A percentile compares a stretch with the other conserved stretches of the same genome.
phyloP scores from a whole-genome alignment of 2,888 invertebrate species.

The Lepidochitona cinerea region DNA sequence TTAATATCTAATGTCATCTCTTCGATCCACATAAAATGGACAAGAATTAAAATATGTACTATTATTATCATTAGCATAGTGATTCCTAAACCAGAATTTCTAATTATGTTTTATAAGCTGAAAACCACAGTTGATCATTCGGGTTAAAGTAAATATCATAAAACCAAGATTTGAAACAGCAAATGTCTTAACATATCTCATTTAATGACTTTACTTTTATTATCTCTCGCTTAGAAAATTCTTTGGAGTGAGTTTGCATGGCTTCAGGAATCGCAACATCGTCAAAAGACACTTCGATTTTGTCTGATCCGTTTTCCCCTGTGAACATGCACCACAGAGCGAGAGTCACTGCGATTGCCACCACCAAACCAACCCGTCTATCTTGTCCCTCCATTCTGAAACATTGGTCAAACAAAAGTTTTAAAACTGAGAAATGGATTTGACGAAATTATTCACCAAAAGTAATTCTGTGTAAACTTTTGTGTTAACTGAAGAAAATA shows the following conservation, averaged over 20 bases:
- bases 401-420: background rate
- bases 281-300: background rate
- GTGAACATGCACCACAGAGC: background rate
- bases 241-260: conserved; percentile 40
- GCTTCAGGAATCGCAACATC: conserved; percentile 15
- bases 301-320: background rate
- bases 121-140: background rate
- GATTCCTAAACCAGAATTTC: background rate
- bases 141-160: background rate
- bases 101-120: background rate
- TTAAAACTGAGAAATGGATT: background rate
- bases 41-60: no score
- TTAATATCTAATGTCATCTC: no score
- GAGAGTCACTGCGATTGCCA: background rate
- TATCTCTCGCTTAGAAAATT: conserved; percentile 40
- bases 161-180: background rate
- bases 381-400: background rate
- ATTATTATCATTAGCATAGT: background rate
- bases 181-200: background rate
- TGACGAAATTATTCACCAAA: no score
- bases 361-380: background rate
- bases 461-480: no score
- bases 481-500: no score
- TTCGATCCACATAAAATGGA: no score
- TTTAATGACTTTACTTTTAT: conserved; percentile 35